Conservation (phyloP, 2,113 vertebrate species). For the Heterotilapia buettikoferi region DNA sequence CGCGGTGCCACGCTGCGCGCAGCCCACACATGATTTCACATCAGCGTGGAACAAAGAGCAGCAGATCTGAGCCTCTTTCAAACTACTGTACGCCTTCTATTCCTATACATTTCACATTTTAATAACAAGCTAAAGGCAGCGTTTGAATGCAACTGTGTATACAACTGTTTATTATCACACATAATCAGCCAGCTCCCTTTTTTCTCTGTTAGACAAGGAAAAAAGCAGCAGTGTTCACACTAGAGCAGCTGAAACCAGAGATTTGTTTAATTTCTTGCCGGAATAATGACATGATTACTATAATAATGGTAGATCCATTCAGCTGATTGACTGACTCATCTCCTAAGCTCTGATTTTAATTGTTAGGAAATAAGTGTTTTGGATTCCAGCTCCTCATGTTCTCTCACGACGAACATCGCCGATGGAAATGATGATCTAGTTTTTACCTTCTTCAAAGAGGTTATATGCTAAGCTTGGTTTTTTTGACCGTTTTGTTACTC, state of each 20-base stretch:
- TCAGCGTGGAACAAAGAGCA: background rate
- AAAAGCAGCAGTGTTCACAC: background rate
- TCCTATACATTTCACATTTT: background rate
- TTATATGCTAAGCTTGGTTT: background rate
- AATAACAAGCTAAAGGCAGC: background rate
- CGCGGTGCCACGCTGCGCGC: background rate
- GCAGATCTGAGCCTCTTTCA: background rate
- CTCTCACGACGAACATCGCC: background rate
- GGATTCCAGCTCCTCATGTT: background rate
- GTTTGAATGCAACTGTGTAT: background rate
- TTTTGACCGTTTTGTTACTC: background rate
- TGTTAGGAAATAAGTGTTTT: background rate
- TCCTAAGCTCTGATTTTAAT: background rate
- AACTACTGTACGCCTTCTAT: background rate
- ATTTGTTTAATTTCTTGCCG: background rate
- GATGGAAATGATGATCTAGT: background rate
- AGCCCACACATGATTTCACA: constrained; percentile 39
- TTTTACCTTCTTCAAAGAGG: background rate
- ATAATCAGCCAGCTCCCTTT: background rate
- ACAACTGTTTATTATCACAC: background rate
- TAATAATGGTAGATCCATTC: background rate
- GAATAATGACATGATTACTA: background rate
- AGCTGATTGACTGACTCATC: background rate
- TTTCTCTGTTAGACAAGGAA: background rate
- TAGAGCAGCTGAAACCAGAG: background rate